These are phyloP conservation scores for Temnothorax nylanderi DNA, from an alignment of 1,140 invertebrate genomes.

Conservation along the genomic window DNA sequence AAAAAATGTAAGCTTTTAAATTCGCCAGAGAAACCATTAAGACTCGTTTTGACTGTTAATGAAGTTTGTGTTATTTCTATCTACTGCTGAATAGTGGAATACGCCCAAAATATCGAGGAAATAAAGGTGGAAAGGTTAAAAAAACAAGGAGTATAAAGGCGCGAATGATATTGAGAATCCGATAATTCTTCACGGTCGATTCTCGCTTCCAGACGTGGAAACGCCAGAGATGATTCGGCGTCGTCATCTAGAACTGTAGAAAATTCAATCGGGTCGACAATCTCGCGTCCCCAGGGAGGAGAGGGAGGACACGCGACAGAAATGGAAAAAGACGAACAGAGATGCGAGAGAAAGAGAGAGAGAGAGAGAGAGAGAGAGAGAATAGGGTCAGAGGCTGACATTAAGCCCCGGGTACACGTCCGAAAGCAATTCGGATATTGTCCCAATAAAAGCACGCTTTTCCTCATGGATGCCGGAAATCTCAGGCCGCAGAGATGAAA, in stretches of 20 bases:
- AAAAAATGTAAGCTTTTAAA: not conserved
- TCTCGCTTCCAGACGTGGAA: constrained; percentile 8
- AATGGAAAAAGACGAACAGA: constrained; percentile 22
- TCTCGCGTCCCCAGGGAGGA: constrained; percentile 35
- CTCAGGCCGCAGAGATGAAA: constrained; percentile 46
- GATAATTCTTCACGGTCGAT: constrained; percentile 31
- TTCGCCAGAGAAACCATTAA: not conserved
- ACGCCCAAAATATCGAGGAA: not conserved
- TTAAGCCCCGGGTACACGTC: constrained; percentile 74
- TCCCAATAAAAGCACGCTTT: constrained; percentile 70
- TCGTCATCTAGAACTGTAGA: constrained; percentile 65
- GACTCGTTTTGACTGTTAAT: not conserved
- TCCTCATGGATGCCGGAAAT: constrained; percentile 12
- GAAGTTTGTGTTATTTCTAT: constrained; percentile 7
- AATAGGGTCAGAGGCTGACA: constrained; percentile 54
- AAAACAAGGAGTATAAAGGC: not conserved
- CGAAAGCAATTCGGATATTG: constrained; percentile 76
- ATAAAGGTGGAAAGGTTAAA: constrained; percentile 7
- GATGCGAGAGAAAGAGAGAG: constrained; percentile 15
- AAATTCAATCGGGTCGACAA: constrained; percentile 68
- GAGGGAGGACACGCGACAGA: not conserved
- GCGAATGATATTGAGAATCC: constrained; percentile 20
- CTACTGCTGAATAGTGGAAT: not conserved
- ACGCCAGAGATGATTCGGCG: constrained; percentile 45
- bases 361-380: constrained; percentile 13